Evolutionary conservation across 2,888 invertebrate genomes (phyloP).

Genomic region (Cosmia pyralina): DNA sequence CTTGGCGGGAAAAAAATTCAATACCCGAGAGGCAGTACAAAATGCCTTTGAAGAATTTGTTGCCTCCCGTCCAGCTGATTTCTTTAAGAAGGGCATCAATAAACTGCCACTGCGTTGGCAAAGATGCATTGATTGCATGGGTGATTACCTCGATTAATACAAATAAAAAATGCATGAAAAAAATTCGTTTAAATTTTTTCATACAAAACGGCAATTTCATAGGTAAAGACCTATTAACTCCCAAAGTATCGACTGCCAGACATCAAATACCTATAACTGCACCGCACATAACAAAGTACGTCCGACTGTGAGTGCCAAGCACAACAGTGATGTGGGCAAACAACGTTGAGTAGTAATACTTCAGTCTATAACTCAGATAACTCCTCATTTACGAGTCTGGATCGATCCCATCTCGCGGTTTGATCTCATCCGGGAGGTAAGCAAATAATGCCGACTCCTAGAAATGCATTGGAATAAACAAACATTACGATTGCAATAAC

Average conservation of each 20-base stretch:
- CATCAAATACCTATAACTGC: not conserved
- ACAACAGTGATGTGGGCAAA: conserved; percentile 8
- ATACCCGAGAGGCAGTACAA: too few species aligned
- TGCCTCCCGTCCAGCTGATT: too few species aligned
- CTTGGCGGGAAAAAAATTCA: too few species aligned
- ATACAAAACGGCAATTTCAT: too few species aligned
- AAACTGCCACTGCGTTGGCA: too few species aligned
- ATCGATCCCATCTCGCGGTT: conserved; percentile 26
- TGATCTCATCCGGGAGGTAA: conserved; percentile 12
- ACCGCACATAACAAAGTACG: not conserved
- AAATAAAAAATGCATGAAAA: too few species aligned
- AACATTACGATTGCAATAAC: conserved; percentile 21
- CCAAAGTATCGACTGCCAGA: not conserved
- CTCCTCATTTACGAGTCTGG: conserved; percentile 35
- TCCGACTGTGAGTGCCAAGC: conserved; percentile 18
- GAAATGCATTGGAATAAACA: conserved; percentile 28
- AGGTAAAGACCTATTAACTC: too few species aligned
- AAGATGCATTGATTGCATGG: too few species aligned
- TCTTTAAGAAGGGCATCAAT: too few species aligned
- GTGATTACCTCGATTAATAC: too few species aligned
- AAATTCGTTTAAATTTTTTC: too few species aligned
- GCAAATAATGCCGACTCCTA: conserved; percentile 15
- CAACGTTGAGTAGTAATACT: conserved; percentile 17
- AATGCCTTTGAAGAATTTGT: too few species aligned
- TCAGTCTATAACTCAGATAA: conserved; percentile 10